Evolutionary conservation across 64 coral and sea anemone genomes (phyloP), one percentile per base, ranked within the genome.

Genomic region (Montipora sp.): DNA sequence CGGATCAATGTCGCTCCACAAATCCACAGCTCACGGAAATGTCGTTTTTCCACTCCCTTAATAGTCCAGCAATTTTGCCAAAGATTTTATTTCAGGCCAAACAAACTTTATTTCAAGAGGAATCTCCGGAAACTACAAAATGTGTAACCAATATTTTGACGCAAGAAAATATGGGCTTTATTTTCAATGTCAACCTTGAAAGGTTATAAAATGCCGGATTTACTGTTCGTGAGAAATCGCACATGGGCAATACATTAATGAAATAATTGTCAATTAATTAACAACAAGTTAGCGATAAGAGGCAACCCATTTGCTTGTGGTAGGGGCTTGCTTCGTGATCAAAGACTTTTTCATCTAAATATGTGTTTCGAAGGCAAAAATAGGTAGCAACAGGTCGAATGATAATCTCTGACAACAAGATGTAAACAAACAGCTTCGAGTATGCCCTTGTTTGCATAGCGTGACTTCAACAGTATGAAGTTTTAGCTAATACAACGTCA

Each of bases 231-330:
- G 66, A 71, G 24, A 46, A 21, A 11, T 19, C 2, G 68, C 8
- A 12, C 19, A 49, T 78, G 48, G 44, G 16, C 19, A 85, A 22
- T 49, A 63, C 24, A 21, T 72, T 71, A 71, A 85, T 70, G 66
- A 46, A 49, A 85, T 85, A 85, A 85, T 85, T 85, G 82, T 5
- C 65, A 70, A 72, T 85, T 48, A 85, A 72, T 85, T 69, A 71
- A 47, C 44, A 11, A 71, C 15, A 85, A 48, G 5, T 11, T 7
- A 20, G 6, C 18, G 43, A 48, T 51, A 49, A 71, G 2, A 63
- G 45, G 19, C 2, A n/a, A 8, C 19, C 8, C 11, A 47, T 67
- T 12, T 47, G 67, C 5, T 68, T 66, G 47, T 5, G 18, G 5
- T 12, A 8, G 5, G 77, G 36, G 36, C 63, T 82, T 44, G 8